Conservation (phyloP, 2,888 invertebrate species). For the Thelaira solivaga region DNA sequence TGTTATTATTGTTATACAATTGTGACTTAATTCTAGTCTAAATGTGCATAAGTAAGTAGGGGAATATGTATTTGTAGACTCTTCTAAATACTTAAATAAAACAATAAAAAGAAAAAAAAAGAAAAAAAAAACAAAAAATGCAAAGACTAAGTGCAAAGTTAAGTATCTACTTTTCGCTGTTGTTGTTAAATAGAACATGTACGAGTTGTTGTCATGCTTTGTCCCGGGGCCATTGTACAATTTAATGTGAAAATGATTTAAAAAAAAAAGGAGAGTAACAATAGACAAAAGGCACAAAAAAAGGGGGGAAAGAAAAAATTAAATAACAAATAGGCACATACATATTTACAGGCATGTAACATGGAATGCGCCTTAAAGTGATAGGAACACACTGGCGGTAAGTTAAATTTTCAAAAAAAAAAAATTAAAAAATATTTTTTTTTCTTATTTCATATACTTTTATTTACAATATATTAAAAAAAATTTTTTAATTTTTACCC, state of each 20-base stretch:
- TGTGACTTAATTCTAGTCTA: slow-evolving; percentile 10
- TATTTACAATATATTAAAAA: too few species aligned
- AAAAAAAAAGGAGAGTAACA: too few species aligned
- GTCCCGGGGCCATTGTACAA: not conserved
- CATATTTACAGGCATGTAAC: too few species aligned
- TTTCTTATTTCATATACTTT: too few species aligned
- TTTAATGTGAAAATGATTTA: not conserved
- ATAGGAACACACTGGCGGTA: too few species aligned
- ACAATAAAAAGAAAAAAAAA: too few species aligned
- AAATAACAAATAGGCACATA: too few species aligned
- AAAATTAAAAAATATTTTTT: too few species aligned
- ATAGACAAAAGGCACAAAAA: not conserved
- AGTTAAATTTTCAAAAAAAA: too few species aligned
- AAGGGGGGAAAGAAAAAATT: not conserved
- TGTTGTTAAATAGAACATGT: not conserved
- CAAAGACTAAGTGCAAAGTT: slow-evolving; percentile 47
- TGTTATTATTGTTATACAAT: not conserved
- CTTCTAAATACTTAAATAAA: not conserved
- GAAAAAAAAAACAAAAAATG: too few species aligned
- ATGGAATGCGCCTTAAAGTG: too few species aligned
- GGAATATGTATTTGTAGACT: not conserved
- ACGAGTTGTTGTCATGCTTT: not conserved
- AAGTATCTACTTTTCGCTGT: slow-evolving; percentile 39
- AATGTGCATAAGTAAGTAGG: not conserved
- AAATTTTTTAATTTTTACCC: too few species aligned